phyloP scores from a whole-genome alignment of 1,140 invertebrate species.

The Lerema accius region DNA sequence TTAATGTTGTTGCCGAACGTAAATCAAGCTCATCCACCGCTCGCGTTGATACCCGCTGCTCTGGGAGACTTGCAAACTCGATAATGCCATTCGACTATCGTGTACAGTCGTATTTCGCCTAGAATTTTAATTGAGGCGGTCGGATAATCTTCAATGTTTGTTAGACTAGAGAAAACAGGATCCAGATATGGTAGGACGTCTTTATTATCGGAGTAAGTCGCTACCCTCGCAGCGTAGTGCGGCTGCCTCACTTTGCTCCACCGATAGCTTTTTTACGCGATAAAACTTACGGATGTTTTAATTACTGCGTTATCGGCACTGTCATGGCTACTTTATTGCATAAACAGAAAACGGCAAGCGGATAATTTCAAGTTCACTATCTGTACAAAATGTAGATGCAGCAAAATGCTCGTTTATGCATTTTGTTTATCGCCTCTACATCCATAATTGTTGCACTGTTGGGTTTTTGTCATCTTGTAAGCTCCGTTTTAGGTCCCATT shows the following conservation, averaged over 20 bases:
- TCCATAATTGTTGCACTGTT: too few species aligned
- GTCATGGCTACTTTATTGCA: not conserved
- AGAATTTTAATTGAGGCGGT: conserved; percentile 51
- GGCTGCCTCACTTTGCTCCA: conserved; percentile 17
- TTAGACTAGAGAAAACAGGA: conserved; percentile 16
- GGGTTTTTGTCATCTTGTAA: too few species aligned
- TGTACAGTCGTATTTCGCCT: conserved; percentile 39
- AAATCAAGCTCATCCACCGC: conserved; percentile 77
- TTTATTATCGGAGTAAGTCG: conserved; percentile 27
- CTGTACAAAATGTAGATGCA: not conserved
- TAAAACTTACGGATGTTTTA: conserved; percentile 32
- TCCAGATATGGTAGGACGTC: conserved; percentile 9
- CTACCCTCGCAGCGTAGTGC: not conserved
- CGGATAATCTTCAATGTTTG: conserved; percentile 28
- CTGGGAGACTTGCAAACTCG: conserved; percentile 51
- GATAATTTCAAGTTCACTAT: not conserved
- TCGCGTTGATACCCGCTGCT: conserved; percentile 60
- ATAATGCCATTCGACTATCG: conserved; percentile 48
- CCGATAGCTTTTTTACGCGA: conserved; percentile 15
- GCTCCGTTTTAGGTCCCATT: too few species aligned
- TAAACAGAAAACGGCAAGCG: not conserved
- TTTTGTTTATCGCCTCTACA: too few species aligned
- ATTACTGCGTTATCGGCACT: conserved; percentile 22
- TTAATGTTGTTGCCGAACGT: conserved; percentile 76
- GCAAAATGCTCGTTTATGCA: too few species aligned